These are phyloP conservation scores for Australoheros scitulus DNA, from an alignment of 2,113 vertebrate species.

Conservation along the genomic window DNA sequence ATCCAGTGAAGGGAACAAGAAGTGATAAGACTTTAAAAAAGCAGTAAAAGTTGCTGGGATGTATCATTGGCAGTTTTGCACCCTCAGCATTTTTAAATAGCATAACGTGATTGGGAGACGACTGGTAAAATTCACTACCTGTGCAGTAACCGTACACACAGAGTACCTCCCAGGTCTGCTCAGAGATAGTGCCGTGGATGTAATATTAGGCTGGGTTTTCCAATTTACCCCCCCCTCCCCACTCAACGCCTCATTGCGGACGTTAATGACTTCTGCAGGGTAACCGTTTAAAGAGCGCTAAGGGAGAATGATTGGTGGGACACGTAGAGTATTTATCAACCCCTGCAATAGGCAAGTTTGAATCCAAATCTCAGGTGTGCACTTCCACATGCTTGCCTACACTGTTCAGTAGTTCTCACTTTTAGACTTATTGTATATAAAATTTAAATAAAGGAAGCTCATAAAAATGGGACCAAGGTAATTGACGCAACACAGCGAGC, in stretches of 20 bases:
- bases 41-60: slow-evolving; percentile 57
- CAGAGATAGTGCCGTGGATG: slow-evolving; percentile 53
- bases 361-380: slow-evolving; percentile 54
- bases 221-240: slow-evolving; percentile 63
- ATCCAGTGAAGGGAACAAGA: slow-evolving; percentile 46
- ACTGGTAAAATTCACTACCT: slow-evolving; percentile 57
- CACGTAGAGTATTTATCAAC: slow-evolving; percentile 62
- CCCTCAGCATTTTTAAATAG: slow-evolving; percentile 65
- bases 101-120: slow-evolving; percentile 37
- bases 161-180: slow-evolving; percentile 40
- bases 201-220: slow-evolving; percentile 66
- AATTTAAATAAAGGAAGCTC: slow-evolving; percentile 35
- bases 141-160: slow-evolving; percentile 12
- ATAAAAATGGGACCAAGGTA: slow-evolving; percentile 35
- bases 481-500: slow-evolving; percentile 19
- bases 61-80: slow-evolving; percentile 64
- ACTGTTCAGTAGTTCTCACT: slow-evolving; percentile 22
- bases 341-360: slow-evolving; percentile 43
- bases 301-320: slow-evolving; percentile 65
- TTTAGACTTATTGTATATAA: slow-evolving; percentile 23
- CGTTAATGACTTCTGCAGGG: slow-evolving; percentile 78
- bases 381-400: slow-evolving; percentile 19
- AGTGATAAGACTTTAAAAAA: slow-evolving; percentile 55
- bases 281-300: slow-evolving; percentile 73
- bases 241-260: slow-evolving; percentile 73